Conservation (phyloP, 2,797 vertebrate genomes). For the Enteromius afrohamiltoni region DNA sequence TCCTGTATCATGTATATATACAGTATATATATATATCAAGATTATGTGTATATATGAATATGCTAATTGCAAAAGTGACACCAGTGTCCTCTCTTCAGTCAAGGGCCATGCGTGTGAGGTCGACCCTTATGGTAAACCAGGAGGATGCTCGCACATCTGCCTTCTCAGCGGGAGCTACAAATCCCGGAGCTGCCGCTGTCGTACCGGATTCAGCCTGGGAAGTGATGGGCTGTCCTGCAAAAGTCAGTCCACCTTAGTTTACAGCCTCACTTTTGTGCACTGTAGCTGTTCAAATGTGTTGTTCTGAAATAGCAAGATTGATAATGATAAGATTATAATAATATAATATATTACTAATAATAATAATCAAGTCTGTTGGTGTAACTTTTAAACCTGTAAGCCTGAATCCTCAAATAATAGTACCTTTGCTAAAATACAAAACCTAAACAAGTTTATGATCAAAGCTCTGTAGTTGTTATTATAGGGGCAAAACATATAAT, state of each 20-base stretch:
- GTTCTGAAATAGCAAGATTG: background rate
- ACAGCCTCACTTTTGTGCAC: constrained; percentile 7
- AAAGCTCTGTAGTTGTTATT: background rate
- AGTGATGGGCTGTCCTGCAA: constrained; percentile 93
- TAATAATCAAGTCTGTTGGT: background rate
- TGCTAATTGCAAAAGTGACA: constrained; percentile 8
- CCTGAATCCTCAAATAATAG: background rate
- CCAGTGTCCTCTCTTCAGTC: constrained; percentile 73
- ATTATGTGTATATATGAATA: background rate
- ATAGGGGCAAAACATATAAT: background rate
- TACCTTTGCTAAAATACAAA: background rate
- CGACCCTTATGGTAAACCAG: constrained; percentile 83
- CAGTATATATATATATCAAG: background rate
- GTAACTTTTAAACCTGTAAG: background rate
- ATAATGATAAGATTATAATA: background rate
- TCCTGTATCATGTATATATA: too few species aligned
- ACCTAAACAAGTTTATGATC: background rate
- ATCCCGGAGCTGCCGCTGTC: constrained; percentile 92
- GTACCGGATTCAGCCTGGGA: constrained; percentile 88
- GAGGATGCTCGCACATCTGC: constrained; percentile 94
- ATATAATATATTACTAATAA: background rate
- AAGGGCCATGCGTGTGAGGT: constrained; percentile 91
- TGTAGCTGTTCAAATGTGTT: constrained; percentile 2
- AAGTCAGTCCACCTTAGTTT: constrained; percentile 83
- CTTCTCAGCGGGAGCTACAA: constrained; percentile 95